phyloP scores from a whole-genome alignment of 2,888 invertebrate genomes.

The Clivina fossor region DNA sequence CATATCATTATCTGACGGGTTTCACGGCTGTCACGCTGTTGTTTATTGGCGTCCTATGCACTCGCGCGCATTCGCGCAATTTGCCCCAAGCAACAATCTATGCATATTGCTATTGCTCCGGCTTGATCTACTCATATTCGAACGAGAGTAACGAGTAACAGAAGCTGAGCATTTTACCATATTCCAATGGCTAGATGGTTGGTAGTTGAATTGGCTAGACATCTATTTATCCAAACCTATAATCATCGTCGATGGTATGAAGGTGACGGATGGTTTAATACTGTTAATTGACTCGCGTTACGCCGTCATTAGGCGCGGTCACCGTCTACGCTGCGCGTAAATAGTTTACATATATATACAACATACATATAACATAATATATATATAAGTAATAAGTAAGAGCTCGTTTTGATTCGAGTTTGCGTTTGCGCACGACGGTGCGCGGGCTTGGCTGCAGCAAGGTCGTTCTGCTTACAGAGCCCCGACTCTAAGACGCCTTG shows the following conservation, averaged over 20 bases:
- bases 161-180: constrained; percentile 2
- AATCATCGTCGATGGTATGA: constrained; percentile 11
- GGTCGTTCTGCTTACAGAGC: too few species aligned
- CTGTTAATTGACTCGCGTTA: constrained; percentile 18
- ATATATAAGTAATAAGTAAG: too few species aligned
- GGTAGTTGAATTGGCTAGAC: constrained; percentile 1
- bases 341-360: background rate
- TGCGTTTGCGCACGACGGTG: background rate
- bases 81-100: background rate
- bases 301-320: constrained; percentile 13
- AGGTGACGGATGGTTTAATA: constrained; percentile 24
- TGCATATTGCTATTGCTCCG: too few species aligned
- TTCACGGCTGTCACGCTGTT: constrained; percentile 13
- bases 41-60: constrained; percentile 13
- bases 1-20: constrained; percentile 19
- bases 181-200: background rate
- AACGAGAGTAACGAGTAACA: too few species aligned
- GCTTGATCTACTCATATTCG: too few species aligned
- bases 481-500: too few species aligned
- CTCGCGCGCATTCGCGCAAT: constrained; percentile 6
- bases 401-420: background rate
- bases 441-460: constrained; percentile 15
- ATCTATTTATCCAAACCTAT: constrained; percentile 10
- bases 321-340: constrained; percentile 7
- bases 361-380: background rate